Conservation (phyloP, 1,140 invertebrate genomes). For the Leucophenga varia region DNA sequence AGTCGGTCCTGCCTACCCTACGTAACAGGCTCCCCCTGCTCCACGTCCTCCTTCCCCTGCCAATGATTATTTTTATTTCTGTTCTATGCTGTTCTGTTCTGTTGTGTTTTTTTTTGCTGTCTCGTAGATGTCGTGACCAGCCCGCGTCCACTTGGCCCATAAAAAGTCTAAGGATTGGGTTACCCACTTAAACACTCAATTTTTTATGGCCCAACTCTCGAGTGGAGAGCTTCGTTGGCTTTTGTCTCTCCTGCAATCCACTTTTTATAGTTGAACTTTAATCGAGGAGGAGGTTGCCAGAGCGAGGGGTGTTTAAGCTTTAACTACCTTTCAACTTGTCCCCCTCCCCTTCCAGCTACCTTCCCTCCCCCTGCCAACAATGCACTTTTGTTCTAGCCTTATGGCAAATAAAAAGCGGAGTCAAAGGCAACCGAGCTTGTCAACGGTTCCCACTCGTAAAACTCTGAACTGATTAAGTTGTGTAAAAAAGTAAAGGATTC, state of each 20-base stretch:
- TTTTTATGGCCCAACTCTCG: constrained; percentile 41
- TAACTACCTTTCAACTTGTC: constrained; percentile 1
- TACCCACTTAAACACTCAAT: constrained; percentile 26
- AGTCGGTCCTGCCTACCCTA: too few relatives aligned
- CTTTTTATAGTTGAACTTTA: constrained; percentile 42
- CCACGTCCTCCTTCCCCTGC: too few relatives aligned
- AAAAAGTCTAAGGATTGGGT: constrained; percentile 33
- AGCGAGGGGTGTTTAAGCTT: constrained; percentile 5
- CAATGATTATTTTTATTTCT: constrained; percentile 4
- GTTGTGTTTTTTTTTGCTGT: too few relatives aligned
- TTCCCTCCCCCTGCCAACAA: too few relatives aligned
- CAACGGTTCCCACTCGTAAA: constrained; percentile 22
- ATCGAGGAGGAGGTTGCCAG: constrained; percentile 18
- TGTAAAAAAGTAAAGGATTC: constrained; percentile 23
- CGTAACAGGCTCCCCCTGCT: too few relatives aligned
- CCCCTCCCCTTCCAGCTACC: too few relatives aligned
- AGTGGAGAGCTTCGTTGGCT: constrained; percentile 34
- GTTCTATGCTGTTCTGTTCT: constrained; percentile 5
- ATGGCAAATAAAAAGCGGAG: constrained; percentile 1
- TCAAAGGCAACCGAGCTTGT: constrained; percentile 14
- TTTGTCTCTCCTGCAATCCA: constrained; percentile 35
- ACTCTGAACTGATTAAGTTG: constrained; percentile 34
- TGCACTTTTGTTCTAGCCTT: too few relatives aligned
- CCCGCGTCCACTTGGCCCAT: constrained; percentile 33
- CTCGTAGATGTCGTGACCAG: constrained; percentile 20